Evolutionary conservation across 2,888 invertebrate genomes (phyloP).

Genomic region (Celastrina argiolus): DNA sequence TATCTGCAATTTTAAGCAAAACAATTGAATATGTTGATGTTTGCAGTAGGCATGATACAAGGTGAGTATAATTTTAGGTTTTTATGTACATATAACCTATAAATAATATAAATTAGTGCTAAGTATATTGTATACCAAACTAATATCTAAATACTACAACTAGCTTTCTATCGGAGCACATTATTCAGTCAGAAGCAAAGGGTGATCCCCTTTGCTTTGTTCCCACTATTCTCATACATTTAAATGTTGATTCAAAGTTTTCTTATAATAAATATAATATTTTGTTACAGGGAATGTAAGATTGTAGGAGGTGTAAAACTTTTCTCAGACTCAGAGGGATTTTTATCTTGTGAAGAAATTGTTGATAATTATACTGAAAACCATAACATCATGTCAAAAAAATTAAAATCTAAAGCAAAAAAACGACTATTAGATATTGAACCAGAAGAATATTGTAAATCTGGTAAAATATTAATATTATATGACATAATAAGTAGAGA

Average conservation of each 20-base stretch:
- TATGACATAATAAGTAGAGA: no score
- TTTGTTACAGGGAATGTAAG: slow-evolving; percentile 50
- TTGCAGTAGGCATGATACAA: slow-evolving; percentile 35
- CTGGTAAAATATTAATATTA: slow-evolving; percentile 40
- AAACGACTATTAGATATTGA: slow-evolving; percentile 40
- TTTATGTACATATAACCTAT: no score
- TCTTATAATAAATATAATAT: neutral
- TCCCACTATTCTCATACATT: no score
- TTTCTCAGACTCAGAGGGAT: slow-evolving; percentile 60
- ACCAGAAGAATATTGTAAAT: slow-evolving; percentile 36
- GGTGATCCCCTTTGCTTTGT: no score
- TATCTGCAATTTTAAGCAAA: slow-evolving; percentile 66
- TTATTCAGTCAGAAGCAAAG: no score
- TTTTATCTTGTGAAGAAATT: slow-evolving; percentile 54
- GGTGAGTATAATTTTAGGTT: slow-evolving; percentile 41
- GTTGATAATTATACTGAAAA: slow-evolving; percentile 52
- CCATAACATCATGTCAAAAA: slow-evolving; percentile 55
- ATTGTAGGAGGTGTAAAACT: slow-evolving; percentile 69
- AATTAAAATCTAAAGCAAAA: slow-evolving; percentile 45
- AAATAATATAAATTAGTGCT: no score
- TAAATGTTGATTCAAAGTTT: no score
- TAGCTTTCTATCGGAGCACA: no score
- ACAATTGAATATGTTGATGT: slow-evolving; percentile 62
- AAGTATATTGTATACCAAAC: no score
- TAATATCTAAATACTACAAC: no score